Conservation (phyloP, 2,888 invertebrate genomes). For the Drosophila eohydei region DNA sequence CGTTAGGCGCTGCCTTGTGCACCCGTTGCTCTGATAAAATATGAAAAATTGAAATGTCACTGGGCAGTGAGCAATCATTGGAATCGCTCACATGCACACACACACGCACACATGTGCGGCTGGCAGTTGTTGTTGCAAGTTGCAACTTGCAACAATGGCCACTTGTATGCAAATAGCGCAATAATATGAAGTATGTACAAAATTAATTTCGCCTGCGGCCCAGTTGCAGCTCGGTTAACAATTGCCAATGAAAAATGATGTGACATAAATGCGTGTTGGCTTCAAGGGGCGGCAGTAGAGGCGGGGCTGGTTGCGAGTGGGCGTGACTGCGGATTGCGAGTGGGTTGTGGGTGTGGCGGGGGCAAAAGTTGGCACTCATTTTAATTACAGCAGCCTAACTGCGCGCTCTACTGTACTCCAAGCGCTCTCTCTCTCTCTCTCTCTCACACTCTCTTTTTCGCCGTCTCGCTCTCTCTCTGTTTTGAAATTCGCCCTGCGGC, state of each 20-base stretch:
- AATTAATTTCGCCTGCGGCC: conserved; percentile 71
- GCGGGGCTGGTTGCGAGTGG: neutral
- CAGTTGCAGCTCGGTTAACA: conserved; percentile 72
- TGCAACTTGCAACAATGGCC: conserved; percentile 64
- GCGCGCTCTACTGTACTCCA: conserved; percentile 45
- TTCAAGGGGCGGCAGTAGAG: neutral
- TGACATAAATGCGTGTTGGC: conserved; percentile 66
- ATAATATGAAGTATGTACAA: conserved; percentile 79
- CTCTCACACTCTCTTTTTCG: conserved; percentile 2
- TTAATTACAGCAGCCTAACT: conserved; percentile 83
- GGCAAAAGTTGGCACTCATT: conserved; percentile 75
- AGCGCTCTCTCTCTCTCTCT: conserved; percentile 1
- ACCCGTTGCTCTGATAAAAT: conserved; percentile 60
- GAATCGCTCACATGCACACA: conserved; percentile 29
- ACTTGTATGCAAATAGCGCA: conserved; percentile 74
- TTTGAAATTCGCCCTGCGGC: conserved; percentile 81
- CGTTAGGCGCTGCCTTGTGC: conserved; percentile 31
- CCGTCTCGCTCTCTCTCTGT: conserved; percentile 55
- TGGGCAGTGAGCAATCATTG: conserved; percentile 64
- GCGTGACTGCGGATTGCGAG: neutral
- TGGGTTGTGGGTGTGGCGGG: conserved; percentile 11
- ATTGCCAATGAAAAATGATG: conserved; percentile 81
- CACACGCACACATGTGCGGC: conserved; percentile 14
- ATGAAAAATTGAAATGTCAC: conserved; percentile 74
- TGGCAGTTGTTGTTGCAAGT: conserved; percentile 40